Percentiles rank a stretch among this genome's conserved stretches.
These are phyloP conservation scores for Seriola rivoliana DNA, from an alignment of 2,113 vertebrate species.

Conservation along the genomic window DNA sequence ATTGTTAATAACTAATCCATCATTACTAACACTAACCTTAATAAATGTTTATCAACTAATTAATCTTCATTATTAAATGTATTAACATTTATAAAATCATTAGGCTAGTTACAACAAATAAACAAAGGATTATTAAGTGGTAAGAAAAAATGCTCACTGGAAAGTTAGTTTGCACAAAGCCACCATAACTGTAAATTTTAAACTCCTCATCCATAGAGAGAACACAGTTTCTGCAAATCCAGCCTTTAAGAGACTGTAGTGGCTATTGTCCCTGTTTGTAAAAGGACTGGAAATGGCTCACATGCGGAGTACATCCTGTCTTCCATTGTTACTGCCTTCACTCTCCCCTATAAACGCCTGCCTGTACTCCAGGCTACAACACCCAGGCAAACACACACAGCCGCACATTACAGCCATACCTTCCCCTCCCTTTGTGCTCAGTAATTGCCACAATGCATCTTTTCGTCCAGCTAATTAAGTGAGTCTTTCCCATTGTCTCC, in stretches of 20 bases:
- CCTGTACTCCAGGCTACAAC: slow-evolving; percentile 73
- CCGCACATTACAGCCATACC: slow-evolving; percentile 75
- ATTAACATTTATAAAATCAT: no score
- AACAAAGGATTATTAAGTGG: background rate
- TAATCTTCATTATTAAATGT: no score
- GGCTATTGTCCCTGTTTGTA: slow-evolving; percentile 66
- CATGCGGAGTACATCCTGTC: slow-evolving; percentile 73
- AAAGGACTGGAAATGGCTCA: slow-evolving; percentile 76
- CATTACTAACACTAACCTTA: no score
- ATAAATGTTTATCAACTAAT: no score
- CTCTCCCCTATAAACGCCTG: slow-evolving; percentile 71
- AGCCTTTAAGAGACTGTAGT: slow-evolving; percentile 58
- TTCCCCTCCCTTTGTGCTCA: slow-evolving; percentile 80
- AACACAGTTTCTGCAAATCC: slow-evolving; percentile 45
- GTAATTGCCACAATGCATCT: slow-evolving; percentile 88
- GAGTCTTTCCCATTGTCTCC: slow-evolving; percentile 83
- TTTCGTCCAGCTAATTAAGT: slow-evolving; percentile 86
- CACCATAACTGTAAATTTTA: slow-evolving; percentile 9
- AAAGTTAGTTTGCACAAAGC: slow-evolving; percentile 20
- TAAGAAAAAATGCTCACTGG: background rate
- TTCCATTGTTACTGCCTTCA: slow-evolving; percentile 78
- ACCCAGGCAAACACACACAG: slow-evolving; percentile 70
- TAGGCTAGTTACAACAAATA: background rate
- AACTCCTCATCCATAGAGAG: background rate
- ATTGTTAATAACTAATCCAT: background rate